Percentiles rank a stretch among this genome's conserved stretches.
These are phyloP conservation scores for Acronicta leporina DNA, from an alignment of 2,888 invertebrate genomes.

Conservation along the genomic window DNA sequence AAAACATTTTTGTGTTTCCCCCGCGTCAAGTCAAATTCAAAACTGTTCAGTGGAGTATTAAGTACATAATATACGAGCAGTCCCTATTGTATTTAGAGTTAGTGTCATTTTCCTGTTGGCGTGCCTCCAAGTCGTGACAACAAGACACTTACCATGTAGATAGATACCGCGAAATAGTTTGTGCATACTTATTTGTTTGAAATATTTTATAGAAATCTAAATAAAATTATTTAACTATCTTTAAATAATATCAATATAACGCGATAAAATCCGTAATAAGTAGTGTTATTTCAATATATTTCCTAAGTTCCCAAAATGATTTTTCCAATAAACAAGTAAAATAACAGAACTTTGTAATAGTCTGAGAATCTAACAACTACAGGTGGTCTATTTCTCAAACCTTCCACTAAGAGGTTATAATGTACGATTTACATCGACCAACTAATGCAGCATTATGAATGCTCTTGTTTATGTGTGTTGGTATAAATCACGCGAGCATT, in stretches of 20 bases:
- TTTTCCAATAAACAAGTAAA: not conserved
- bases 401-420: conserved; percentile 27
- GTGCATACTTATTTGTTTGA: too few relatives aligned
- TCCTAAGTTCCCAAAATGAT: not conserved
- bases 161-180: conserved; percentile 11
- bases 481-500: not conserved
- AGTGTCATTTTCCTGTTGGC: conserved; percentile 36
- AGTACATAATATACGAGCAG: conserved; percentile 10
- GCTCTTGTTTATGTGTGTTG: not conserved
- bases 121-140: conserved; percentile 24
- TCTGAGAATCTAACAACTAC: conserved; percentile 30
- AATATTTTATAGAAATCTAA: too few relatives aligned
- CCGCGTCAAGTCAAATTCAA: conserved; percentile 12
- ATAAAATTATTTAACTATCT: too few relatives aligned
- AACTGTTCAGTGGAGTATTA: conserved; percentile 14
- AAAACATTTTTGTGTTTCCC: conserved; percentile 5
- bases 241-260: too few relatives aligned
- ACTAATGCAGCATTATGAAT: conserved; percentile 29
- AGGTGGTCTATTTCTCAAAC: conserved; percentile 36
- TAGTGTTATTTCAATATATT: too few relatives aligned
- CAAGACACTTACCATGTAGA: conserved; percentile 6
- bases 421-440: conserved; percentile 19
- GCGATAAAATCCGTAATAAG: too few relatives aligned
- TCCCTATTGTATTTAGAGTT: conserved; percentile 15
- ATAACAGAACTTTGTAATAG: conserved; percentile 17